Base-by-base conservation (phyloP, 2,888 invertebrate genomes). In the Lacanobia wlatinum region DNA sequence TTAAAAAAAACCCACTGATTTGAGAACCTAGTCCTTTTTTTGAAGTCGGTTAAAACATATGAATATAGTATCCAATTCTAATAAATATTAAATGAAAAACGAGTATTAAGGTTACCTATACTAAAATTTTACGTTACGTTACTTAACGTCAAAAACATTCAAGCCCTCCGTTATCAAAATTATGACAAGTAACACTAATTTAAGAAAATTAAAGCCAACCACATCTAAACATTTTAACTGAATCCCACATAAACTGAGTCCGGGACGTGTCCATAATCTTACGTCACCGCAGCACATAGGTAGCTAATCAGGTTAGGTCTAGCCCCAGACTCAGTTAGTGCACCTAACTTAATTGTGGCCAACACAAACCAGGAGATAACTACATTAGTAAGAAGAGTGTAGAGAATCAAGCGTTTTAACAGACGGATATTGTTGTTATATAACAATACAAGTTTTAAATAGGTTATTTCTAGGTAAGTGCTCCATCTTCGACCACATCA, bases 251-350 rank as follows among this genome's bases (percentile, higher is more conserved):
- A 43, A 34, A 61, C 46, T 50, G 12, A 50, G 63, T 43, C 21
- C 21, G 21, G 23, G 14, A 58, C 59, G 21, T 70, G 75, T 50
- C 46, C 50, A 83, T 60, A 80, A 70, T 73, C 59, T 59, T n/a
- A 66, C 59, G 68, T 79, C 83, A 62, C 21, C 23, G 21, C 34
- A 69, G 60, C 58, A 64, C 84, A 70, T 68, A 81, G 67, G 77
- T 71, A 80, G 50, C 43, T 84, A 82, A 84, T 76, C 55, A 50
- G 58, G 59, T 82, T 70, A 84, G 64, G 50, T 67, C 67, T 72
- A 65, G 76, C 62, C 66, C 52, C 71, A 70, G 68, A 56, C 81
- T 40, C 28, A 67, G 68, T 69, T 76, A 53, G 76, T 34, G 23
- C 38, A 53, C 34, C 50, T 76, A 82, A 82, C 77, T 81, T 21